phyloP scores from a whole-genome alignment of 2,888 invertebrate species.

The Elmis aenea region DNA sequence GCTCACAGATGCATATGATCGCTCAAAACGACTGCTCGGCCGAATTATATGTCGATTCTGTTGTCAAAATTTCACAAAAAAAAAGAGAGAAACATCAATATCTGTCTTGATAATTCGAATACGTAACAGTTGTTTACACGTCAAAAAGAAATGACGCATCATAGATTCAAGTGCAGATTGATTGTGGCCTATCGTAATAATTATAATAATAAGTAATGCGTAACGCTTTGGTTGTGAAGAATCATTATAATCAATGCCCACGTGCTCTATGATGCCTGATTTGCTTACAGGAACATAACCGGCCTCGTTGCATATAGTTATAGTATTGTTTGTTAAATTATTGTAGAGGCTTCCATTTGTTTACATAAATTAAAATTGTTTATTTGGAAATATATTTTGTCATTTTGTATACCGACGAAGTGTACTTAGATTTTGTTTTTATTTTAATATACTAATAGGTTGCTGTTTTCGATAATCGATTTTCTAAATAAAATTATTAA shows the following conservation, averaged over 20 bases:
- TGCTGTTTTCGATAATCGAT: conserved; percentile 37
- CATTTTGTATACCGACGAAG: conserved; percentile 33
- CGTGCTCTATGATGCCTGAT: conserved; percentile 39
- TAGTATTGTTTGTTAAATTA: conserved; percentile 42
- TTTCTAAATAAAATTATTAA: conserved; percentile 40
- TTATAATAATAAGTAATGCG: conserved; percentile 3
- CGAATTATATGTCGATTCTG: conserved; percentile 29
- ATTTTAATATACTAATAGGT: conserved; percentile 42
- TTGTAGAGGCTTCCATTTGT: conserved; percentile 46
- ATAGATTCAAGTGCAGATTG: too few relatives aligned
- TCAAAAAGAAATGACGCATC: conserved; percentile 26
- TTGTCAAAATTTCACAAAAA: conserved; percentile 10
- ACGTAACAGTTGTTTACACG: conserved; percentile 9
- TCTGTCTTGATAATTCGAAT: too few relatives aligned
- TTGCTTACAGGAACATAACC: conserved; percentile 24
- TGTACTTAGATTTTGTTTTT: conserved; percentile 42
- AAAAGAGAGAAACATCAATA: too few relatives aligned
- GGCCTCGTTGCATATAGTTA: conserved; percentile 43
- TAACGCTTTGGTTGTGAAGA: conserved; percentile 21
- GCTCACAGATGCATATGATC: conserved; percentile 48
- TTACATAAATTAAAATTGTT: conserved; percentile 37
- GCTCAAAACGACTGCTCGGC: conserved; percentile 47
- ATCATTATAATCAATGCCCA: conserved; percentile 27
- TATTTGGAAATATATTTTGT: conserved; percentile 33
- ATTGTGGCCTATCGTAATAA: conserved; percentile 21